These are phyloP conservation scores for Rhodinocichla rosea DNA, from an alignment of 2,113 vertebrate species.

Conservation along the genomic window DNA sequence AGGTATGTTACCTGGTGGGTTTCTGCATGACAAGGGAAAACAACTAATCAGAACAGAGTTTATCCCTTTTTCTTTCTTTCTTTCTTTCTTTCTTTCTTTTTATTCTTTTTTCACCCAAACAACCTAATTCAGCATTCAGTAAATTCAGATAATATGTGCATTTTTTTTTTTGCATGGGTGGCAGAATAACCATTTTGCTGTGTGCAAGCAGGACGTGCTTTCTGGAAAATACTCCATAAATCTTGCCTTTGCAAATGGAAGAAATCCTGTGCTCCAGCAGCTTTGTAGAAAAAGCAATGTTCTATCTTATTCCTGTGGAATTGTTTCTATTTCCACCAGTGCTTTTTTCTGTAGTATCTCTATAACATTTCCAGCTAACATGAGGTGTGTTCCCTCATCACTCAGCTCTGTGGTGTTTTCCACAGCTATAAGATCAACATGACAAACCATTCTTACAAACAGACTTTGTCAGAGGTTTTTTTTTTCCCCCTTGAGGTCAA, in stretches of 20 bases:
- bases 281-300: not conserved
- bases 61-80: not conserved
- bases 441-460: not conserved
- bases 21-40: not conserved
- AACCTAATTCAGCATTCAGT: not conserved
- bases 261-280: not conserved
- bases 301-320: not conserved
- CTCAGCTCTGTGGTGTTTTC: not conserved
- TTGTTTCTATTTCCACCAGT: not conserved
- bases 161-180: not conserved
- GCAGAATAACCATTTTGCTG: not conserved
- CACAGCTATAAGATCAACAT: not conserved
- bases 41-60: not conserved
- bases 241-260: not conserved
- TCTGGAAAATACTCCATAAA: not conserved
- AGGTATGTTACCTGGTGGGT: not conserved
- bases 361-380: not conserved
- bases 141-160: not conserved
- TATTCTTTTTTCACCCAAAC: accelerated
- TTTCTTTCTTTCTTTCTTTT: not conserved
- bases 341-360: not conserved
- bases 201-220: not conserved
- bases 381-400: not conserved
- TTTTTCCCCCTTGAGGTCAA: not conserved
- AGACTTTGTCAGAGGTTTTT: not conserved